phyloP scores from a whole-genome alignment of 2,113 vertebrate species.

The Leucoraja erinaceus region DNA sequence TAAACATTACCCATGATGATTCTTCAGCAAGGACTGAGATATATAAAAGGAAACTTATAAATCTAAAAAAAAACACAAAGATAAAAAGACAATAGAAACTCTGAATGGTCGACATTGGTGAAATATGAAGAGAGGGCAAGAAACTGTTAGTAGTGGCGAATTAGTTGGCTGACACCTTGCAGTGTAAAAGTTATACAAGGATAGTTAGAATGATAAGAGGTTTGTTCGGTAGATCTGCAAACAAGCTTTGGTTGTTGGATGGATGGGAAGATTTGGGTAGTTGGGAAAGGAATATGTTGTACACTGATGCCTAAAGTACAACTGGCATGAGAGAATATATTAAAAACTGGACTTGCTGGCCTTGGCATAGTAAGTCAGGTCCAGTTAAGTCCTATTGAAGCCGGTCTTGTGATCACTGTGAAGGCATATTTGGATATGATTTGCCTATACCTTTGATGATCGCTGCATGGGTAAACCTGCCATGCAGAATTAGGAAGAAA shows the following conservation, averaged over 20 bases:
- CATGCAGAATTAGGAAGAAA: too few relatives aligned
- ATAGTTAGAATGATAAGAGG: neutral
- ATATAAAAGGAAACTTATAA: too few relatives aligned
- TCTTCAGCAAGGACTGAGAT: neutral
- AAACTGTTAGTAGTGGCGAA: neutral
- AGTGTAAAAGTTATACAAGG: neutral
- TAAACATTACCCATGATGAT: neutral
- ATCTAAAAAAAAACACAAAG: too few relatives aligned
- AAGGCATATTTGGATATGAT: too few relatives aligned
- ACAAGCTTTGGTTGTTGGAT: neutral
- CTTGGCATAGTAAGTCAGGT: too few relatives aligned
- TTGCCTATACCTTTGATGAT: too few relatives aligned
- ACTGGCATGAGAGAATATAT: too few relatives aligned
- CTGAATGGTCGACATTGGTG: neutral
- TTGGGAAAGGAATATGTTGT: neutral
- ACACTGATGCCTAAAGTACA: neutral
- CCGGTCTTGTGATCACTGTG: too few relatives aligned
- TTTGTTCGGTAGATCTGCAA: neutral
- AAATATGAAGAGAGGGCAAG: neutral
- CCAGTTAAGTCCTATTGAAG: too few relatives aligned
- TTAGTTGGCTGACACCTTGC: neutral
- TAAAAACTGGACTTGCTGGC: too few relatives aligned
- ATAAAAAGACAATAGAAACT: too few relatives aligned
- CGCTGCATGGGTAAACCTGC: too few relatives aligned
- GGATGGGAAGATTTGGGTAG: neutral